phyloP scores from a whole-genome alignment of 2,113 vertebrate genomes.

The Brachyhypopomus occidentalis region DNA sequence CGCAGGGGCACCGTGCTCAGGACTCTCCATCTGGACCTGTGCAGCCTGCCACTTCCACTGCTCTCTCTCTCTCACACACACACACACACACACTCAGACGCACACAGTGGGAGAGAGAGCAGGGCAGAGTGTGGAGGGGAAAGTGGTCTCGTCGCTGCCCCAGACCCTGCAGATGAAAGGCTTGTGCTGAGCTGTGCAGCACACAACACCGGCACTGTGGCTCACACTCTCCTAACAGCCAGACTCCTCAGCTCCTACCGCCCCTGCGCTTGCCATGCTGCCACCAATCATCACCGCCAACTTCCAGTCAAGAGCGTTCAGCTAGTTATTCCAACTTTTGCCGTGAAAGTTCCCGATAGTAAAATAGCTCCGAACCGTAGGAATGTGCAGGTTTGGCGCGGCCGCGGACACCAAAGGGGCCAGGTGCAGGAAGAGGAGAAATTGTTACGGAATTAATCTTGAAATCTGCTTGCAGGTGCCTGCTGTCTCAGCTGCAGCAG shows the following conservation, averaged over 20 bases:
- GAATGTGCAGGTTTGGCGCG: neutral
- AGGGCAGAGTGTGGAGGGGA: neutral
- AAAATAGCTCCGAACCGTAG: constrained; percentile 5
- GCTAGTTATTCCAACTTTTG: constrained; percentile 20
- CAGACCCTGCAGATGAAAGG: constrained; percentile 43
- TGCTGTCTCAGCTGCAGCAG: constrained; percentile 1
- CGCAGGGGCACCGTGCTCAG: constrained; percentile 55
- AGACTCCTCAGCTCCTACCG: neutral
- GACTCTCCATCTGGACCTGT: constrained; percentile 62
- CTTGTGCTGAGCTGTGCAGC: constrained; percentile 12
- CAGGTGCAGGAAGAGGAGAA: neutral
- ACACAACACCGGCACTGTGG: constrained; percentile 20
- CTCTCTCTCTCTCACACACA: constrained; percentile 13
- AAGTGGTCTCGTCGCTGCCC: constrained; percentile 3
- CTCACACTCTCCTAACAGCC: neutral
- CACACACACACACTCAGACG: neutral
- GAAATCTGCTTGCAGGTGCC: constrained; percentile 19
- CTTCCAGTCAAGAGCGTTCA: neutral
- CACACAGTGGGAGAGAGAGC: neutral
- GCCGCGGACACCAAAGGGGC: neutral
- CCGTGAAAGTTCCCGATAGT: constrained; percentile 17
- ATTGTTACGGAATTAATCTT: neutral
- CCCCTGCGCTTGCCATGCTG: neutral
- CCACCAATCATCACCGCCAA: neutral
- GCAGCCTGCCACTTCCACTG: constrained; percentile 3